These are phyloP conservation scores for Eudemis profundana DNA, from an alignment of 2,888 invertebrate genomes.

Conservation along the genomic window DNA sequence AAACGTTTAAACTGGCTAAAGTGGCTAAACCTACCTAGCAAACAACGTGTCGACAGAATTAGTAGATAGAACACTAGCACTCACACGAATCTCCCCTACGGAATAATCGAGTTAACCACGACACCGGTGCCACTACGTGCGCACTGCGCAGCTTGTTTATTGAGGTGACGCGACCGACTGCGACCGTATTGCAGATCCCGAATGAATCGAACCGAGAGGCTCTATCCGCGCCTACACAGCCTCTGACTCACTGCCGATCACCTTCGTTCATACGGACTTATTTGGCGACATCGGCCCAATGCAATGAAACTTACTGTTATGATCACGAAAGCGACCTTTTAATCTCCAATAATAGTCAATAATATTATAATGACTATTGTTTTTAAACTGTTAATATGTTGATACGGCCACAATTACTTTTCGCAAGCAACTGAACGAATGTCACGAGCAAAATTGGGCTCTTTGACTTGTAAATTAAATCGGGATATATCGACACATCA, in stretches of 20 bases:
- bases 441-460: neutral
- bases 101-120: constrained; percentile 50
- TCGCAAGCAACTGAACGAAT: neutral
- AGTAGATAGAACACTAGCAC: constrained; percentile 49
- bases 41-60: constrained; percentile 32
- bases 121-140: constrained; percentile 59
- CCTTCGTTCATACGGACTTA: constrained; percentile 81
- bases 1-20: neutral
- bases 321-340: constrained; percentile 50
- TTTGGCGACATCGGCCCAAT: constrained; percentile 79
- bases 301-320: constrained; percentile 63
- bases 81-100: constrained; percentile 56
- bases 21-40: constrained; percentile 11
- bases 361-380: constrained; percentile 30
- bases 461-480: neutral
- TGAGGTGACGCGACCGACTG: constrained; percentile 66
- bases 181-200: constrained; percentile 55
- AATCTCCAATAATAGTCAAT: constrained; percentile 41
- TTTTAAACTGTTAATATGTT: neutral
- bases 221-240: constrained; percentile 69
- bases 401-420: constrained; percentile 6
- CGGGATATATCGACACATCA: constrained; percentile 9
- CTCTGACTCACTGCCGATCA: constrained; percentile 78
- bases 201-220: constrained; percentile 55
- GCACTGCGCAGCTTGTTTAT: constrained; percentile 59